phyloP scores from a whole-genome alignment of 2,888 invertebrate genomes.

The Cepaea hortensis region DNA sequence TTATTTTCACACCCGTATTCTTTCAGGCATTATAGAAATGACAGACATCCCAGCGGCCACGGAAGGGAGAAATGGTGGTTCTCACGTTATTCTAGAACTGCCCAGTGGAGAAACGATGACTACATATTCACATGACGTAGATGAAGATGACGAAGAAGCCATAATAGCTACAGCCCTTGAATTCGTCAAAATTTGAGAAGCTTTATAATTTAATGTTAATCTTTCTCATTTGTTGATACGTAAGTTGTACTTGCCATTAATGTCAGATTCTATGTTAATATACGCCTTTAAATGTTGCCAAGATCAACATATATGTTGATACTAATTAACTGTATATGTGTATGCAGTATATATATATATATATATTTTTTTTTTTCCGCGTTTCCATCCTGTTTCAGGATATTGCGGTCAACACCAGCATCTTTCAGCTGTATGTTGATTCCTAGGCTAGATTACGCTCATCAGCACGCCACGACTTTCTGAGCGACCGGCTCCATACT shows the following conservation, averaged over 20 bases:
- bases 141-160: slow-evolving; percentile 18
- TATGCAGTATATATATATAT: no score
- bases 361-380: no score
- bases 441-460: no score
- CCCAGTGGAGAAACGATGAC: background rate
- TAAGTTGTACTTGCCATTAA: background rate
- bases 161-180: slow-evolving; percentile 4
- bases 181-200: background rate
- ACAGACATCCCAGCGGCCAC: background rate
- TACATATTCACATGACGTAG: background rate
- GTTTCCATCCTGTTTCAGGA: no score
- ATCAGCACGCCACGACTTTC: no score
- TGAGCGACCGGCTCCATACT: no score
- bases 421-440: no score
- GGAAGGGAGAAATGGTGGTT: slow-evolving; percentile 11
- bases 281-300: slow-evolving; percentile 3
- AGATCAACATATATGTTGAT: no score
- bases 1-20: background rate
- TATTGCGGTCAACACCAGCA: no score
- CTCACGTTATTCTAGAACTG: slow-evolving; percentile 1
- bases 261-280: background rate
- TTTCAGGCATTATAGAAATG: slow-evolving; percentile 24
- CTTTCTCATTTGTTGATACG: background rate
- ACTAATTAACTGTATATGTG: no score
- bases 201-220: background rate